Conservation (phyloP, 2,113 vertebrate species). For the Mesocricetus auratus region DNA sequence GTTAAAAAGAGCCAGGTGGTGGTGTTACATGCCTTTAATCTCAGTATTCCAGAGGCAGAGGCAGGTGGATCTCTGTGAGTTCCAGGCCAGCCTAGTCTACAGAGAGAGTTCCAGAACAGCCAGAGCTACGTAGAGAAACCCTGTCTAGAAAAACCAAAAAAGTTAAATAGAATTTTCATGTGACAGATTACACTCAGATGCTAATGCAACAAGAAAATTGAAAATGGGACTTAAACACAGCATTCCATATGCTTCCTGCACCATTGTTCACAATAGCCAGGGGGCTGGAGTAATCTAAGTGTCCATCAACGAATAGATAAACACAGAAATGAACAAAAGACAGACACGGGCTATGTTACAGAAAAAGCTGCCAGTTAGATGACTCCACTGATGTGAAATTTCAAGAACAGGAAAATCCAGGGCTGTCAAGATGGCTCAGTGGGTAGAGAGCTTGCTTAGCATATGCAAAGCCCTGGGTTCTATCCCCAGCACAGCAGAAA, state of each 20-base stretch:
- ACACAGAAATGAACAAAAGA: neutral
- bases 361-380: neutral
- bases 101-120: neutral
- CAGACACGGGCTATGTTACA: neutral
- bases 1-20: neutral
- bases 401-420: neutral
- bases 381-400: neutral
- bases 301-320: accelerated
- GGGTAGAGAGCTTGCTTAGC: neutral
- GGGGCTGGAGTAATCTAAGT: neutral
- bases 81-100: neutral
- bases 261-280: accelerated
- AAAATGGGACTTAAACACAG: neutral
- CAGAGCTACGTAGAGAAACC: neutral
- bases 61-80: neutral
- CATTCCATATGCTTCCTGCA: accelerated
- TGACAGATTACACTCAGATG: neutral
- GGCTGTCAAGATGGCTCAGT: neutral
- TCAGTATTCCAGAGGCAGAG: neutral
- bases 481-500: neutral
- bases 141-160: neutral
- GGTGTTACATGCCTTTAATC: neutral
- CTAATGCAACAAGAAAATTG: neutral
- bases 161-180: neutral
- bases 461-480: neutral